A percentile compares a stretch with the other conserved stretches of the same genome.
Conservation (phyloP, 1,140 invertebrate genomes). For the Drosophila willistoni region DNA sequence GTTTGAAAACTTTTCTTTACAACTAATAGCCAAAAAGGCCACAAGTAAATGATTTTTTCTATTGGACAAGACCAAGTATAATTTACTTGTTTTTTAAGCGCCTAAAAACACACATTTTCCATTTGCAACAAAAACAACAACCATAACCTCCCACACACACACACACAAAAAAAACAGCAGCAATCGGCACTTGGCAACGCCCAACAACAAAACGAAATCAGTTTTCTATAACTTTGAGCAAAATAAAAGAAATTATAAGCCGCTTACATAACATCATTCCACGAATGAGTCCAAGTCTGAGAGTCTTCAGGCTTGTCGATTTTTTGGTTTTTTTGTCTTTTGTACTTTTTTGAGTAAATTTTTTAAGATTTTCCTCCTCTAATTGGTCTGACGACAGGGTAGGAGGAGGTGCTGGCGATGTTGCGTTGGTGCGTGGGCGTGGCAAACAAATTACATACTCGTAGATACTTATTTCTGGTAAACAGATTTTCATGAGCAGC, state of each 20-base stretch:
- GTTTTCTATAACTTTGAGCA: slow-evolving; percentile 22
- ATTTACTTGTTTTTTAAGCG: slow-evolving; percentile 58
- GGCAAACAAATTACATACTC: slow-evolving; percentile 49
- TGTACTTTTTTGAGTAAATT: slow-evolving; percentile 23
- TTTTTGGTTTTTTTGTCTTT: background rate
- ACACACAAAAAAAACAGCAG: slow-evolving; percentile 18
- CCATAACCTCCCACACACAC: slow-evolving; percentile 25
- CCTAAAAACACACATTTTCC: slow-evolving; percentile 64
- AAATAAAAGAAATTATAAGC: slow-evolving; percentile 58
- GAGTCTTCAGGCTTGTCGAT: slow-evolving; percentile 9
- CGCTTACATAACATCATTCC: slow-evolving; percentile 64
- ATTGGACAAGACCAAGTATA: slow-evolving; percentile 38
- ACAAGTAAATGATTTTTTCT: background rate
- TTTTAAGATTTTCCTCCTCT: slow-evolving; percentile 40
- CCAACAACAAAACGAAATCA: slow-evolving; percentile 45
- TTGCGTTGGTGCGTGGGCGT: slow-evolving; percentile 35
- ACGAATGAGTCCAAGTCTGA: slow-evolving; percentile 34
- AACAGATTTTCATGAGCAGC: slow-evolving; percentile 49
- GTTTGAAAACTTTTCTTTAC: background rate
- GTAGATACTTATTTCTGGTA: slow-evolving; percentile 37
- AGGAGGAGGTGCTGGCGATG: background rate
- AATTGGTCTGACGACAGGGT: slow-evolving; percentile 31
- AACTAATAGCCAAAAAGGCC: slow-evolving; percentile 7
- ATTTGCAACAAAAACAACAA: slow-evolving; percentile 50
- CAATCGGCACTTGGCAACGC: slow-evolving; percentile 49